A percentile compares a stretch with the other conserved stretches of the same genome.
phyloP scores from a whole-genome alignment of 2,797 vertebrate species.

The Dallia pectoralis region DNA sequence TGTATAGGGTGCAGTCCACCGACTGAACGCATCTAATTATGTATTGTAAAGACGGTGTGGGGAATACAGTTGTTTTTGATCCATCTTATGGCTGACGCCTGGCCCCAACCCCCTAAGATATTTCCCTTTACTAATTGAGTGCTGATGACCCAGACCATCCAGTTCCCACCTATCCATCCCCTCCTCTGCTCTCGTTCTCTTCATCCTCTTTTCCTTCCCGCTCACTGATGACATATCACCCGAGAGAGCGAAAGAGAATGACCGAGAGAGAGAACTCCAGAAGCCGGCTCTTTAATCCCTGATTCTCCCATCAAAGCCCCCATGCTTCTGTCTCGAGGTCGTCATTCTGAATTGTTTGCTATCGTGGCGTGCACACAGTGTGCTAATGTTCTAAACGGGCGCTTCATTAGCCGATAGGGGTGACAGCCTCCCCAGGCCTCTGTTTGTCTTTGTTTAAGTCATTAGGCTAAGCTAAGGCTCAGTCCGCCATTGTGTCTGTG shows the following conservation, averaged over 20 bases:
- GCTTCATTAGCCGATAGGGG: slow-evolving; percentile 25
- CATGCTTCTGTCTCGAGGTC: neutral
- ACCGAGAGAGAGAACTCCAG: neutral
- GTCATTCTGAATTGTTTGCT: neutral
- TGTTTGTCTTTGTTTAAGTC: slow-evolving; percentile 16
- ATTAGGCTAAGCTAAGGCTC: slow-evolving; percentile 23
- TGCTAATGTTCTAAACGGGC: neutral
- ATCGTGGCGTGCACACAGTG: neutral
- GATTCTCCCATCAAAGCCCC: slow-evolving; percentile 1
- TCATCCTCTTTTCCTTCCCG: neutral
- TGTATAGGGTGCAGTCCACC: neutral
- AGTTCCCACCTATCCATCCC: neutral
- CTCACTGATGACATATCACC: neutral
- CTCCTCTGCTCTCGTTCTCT: neutral
- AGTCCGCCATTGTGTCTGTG: slow-evolving; percentile 13
- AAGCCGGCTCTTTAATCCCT: neutral
- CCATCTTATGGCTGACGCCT: neutral
- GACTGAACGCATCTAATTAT: neutral
- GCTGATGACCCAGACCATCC: neutral
- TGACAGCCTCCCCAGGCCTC: slow-evolving; percentile 20
- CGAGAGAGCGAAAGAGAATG: neutral
- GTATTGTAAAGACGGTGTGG: neutral
- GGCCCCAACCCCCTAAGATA: neutral
- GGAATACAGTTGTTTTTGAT: neutral
- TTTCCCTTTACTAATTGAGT: neutral